These are phyloP conservation scores for Simalia tracyae DNA, from an alignment of 2,797 vertebrate genomes.

Conservation along the genomic window DNA sequence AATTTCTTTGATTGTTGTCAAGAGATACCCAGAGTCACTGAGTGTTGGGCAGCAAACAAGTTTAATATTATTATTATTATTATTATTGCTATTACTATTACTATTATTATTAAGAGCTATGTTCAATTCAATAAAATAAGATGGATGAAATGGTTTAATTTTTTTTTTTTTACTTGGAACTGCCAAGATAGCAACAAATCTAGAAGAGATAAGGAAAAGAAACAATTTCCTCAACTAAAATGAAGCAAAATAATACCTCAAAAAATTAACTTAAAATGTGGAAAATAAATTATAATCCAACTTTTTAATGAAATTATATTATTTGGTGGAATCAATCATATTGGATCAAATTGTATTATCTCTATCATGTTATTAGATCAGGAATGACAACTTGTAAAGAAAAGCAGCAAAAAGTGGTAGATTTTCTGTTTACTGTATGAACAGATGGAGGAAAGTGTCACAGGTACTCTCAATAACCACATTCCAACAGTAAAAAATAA, in stretches of 20 bases:
- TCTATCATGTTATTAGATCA: slow-evolving; percentile 17
- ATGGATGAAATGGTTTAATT: neutral
- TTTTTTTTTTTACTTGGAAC: neutral
- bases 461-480: neutral
- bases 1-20: neutral
- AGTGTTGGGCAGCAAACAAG: neutral
- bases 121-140: neutral
- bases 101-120: neutral
- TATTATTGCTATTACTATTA: no score
- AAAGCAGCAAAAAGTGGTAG: neutral
- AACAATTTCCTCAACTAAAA: neutral
- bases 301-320: slow-evolving; percentile 16
- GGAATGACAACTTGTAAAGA: neutral
- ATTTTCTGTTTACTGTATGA: neutral
- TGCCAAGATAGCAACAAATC: neutral
- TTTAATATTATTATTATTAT: neutral
- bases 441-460: slow-evolving; percentile 22
- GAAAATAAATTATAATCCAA: neutral
- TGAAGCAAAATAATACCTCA: slow-evolving; percentile 10
- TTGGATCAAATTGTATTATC: neutral
- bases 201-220: neutral
- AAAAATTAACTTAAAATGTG: neutral
- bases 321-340: neutral
- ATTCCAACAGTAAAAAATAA: slow-evolving; percentile 12
- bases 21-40: neutral